These are phyloP conservation scores for Protonemura montana DNA, from an alignment of 2,888 invertebrate genomes.

Conservation along the genomic window DNA sequence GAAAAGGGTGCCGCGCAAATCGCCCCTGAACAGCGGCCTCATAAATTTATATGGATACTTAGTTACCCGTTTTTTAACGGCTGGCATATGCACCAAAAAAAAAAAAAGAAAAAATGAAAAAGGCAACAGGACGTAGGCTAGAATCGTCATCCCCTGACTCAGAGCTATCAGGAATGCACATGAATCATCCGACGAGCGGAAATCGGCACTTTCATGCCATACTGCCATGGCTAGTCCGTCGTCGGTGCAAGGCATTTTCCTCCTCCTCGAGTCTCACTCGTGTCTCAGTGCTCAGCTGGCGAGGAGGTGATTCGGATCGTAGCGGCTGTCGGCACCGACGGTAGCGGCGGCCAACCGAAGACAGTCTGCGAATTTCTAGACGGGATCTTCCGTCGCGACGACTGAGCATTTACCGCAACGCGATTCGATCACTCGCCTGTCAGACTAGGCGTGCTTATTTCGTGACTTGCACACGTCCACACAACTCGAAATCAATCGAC, in stretches of 20 bases:
- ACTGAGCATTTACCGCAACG: too few species aligned
- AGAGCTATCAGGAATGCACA: background rate
- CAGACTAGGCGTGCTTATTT: background rate
- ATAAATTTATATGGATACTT: background rate
- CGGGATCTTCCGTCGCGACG: too few species aligned
- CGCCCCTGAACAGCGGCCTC: constrained; percentile 3
- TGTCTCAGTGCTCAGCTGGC: background rate
- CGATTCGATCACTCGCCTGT: background rate
- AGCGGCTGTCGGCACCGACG: background rate
- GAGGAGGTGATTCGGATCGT: background rate
- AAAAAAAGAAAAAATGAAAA: background rate
- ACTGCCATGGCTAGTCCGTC: background rate
- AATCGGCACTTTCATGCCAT: constrained; percentile 26
- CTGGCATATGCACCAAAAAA: constrained; percentile 7
- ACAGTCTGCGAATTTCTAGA: background rate
- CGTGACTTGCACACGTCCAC: background rate
- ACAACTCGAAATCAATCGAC: background rate
- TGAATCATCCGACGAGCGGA: constrained; percentile 23
- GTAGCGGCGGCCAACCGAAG: background rate
- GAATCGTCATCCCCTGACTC: constrained; percentile 29
- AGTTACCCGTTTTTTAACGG: constrained; percentile 12
- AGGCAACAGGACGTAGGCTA: background rate
- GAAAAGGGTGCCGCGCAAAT: background rate
- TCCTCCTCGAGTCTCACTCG: background rate
- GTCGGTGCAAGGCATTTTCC: background rate